Evolutionary conservation across 2,888 invertebrate genomes (phyloP).

Genomic region (Lycaena phlaeas): DNA sequence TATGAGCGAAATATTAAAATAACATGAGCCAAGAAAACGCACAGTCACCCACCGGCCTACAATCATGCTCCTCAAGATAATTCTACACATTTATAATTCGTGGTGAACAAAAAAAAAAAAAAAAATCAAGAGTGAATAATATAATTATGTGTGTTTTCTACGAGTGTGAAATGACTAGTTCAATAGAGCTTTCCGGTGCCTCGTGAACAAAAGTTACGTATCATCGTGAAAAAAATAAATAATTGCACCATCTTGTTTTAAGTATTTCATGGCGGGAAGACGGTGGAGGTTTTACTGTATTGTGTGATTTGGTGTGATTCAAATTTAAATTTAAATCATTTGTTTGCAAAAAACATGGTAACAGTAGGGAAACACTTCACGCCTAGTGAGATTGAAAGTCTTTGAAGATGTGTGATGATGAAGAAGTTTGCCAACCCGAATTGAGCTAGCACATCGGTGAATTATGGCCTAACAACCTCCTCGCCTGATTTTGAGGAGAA

Average conservation of each 20-base stretch:
- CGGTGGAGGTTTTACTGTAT: too few species aligned
- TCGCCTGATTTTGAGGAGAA: too few species aligned
- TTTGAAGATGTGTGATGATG: too few species aligned
- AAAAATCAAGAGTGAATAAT: slow-evolving; percentile 54
- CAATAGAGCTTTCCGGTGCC: slow-evolving; percentile 38
- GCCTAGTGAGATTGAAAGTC: too few species aligned
- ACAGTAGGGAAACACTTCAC: too few species aligned
- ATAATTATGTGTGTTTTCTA: slow-evolving; percentile 65
- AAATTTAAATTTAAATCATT: too few species aligned
- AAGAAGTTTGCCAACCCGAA: too few species aligned
- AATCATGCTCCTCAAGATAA: slow-evolving; percentile 66
- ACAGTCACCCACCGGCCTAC: slow-evolving; percentile 46
- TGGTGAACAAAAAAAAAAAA: slow-evolving; percentile 62
- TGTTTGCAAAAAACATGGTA: too few species aligned
- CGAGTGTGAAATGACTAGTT: slow-evolving; percentile 64
- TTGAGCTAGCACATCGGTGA: too few species aligned
- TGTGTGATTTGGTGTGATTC: too few species aligned
- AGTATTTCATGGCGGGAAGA: too few species aligned
- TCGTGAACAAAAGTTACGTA: slow-evolving; percentile 29
- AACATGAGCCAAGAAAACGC: slow-evolving; percentile 31
- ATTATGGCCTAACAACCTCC: too few species aligned
- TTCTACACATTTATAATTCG: slow-evolving; percentile 62
- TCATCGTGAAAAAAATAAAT: slow-evolving; percentile 30
- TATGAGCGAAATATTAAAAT: slow-evolving; percentile 15
- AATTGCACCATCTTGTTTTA: slow-evolving; percentile 16